phyloP scores from a whole-genome alignment of 2,797 vertebrate species.

The Scomberomorus guttatus region DNA sequence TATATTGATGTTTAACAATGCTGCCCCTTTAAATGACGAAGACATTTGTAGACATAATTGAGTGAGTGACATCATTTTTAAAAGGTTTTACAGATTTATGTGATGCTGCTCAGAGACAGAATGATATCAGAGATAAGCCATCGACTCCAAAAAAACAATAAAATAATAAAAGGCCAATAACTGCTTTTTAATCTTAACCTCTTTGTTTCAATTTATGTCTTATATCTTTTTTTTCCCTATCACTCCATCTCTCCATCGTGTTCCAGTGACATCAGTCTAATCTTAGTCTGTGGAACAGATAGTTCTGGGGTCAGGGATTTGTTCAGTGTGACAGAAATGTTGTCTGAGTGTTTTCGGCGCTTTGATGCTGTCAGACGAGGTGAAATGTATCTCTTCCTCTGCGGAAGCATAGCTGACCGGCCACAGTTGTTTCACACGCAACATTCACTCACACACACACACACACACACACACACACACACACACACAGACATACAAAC shows the following conservation, averaged over 20 bases:
- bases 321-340: constrained; percentile 42
- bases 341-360: constrained; percentile 41
- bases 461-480: not conserved
- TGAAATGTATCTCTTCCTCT: constrained; percentile 51
- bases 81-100: not conserved
- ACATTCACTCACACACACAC: not conserved
- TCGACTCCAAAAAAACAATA: not conserved
- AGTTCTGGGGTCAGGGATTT: constrained; percentile 52
- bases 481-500: not conserved
- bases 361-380: constrained; percentile 40
- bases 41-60: not conserved
- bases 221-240: not conserved
- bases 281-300: constrained; percentile 54
- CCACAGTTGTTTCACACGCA: not conserved
- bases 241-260: not conserved
- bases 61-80: not conserved
- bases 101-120: not conserved
- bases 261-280: constrained; percentile 47
- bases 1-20: not conserved
- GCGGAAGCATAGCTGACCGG: constrained; percentile 37
- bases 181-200: not conserved
- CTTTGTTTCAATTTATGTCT: not conserved
- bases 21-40: not conserved
- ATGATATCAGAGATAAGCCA: not conserved
- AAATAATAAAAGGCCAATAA: not conserved